Base-by-base conservation (phyloP, 1,140 invertebrate species). In the Monochamus saltuarius region DNA sequence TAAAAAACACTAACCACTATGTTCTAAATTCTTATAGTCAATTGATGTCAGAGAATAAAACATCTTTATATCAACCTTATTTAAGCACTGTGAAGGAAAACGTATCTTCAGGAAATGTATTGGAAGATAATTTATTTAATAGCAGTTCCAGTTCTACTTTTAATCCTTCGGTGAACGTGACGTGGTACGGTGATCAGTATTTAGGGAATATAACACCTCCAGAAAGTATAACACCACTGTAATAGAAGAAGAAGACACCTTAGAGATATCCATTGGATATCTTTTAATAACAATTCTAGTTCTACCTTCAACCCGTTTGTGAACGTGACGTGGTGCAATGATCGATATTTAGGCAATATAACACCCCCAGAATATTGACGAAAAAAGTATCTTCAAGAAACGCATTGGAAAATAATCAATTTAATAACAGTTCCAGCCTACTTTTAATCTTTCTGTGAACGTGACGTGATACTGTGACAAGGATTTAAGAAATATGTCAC, bases 211-310 rank as follows among this genome's bases (percentile, higher is more conserved):
- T 40, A 16, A 40, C 7, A 2, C 16, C 36, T 40, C 16, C 36
- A n/a, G 51, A 54, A 40, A 54, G 9, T 19, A 22, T 54, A 7
- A 54, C 17, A 1, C 51, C 19, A 22, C 39, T 54, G 6, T 54
- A 42, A 42, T 42, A n/a, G 9, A 50, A n/a, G 22, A 34, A 50
- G n/a, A 13, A 14, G 13, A 7, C 22, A 7, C 4, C 10, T 2
- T 8, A 11, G 16, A 34, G 13, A 50, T 19, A 39, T 8, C 35
- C 36, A 38, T 14, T 14, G 13, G 19, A 17, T 14, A 34, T n/a
- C n/a, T n/a, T n/a, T n/a, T n/a, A n/a, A n/a, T n/a, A n/a, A n/a
- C n/a, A n/a, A n/a, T n/a, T n/a, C n/a, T n/a, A n/a, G n/a, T 13
- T 50, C 36, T 1, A 14, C 47, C 8, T 4, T 14, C 29, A 14